Conservation (phyloP, 2,888 invertebrate species). For the Drosophila koepferae region DNA sequence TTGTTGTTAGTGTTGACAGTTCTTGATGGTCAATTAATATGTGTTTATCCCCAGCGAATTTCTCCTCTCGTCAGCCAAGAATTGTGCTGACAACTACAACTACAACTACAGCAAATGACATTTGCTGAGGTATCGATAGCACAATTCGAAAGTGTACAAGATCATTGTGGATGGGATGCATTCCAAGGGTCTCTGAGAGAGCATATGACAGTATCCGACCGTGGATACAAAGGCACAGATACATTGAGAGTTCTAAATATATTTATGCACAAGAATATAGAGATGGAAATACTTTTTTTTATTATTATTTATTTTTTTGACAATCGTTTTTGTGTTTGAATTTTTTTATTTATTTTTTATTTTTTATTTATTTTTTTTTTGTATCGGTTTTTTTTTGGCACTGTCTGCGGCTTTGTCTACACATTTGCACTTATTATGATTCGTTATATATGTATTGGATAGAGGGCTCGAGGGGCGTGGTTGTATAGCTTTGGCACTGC, state of each 20-base stretch:
- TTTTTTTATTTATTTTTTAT: constrained; percentile 7
- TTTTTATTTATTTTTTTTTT: constrained; percentile 21
- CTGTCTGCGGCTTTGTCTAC: constrained; percentile 51
- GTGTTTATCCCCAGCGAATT: constrained; percentile 54
- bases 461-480: neutral
- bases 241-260: constrained; percentile 22
- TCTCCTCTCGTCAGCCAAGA: constrained; percentile 29
- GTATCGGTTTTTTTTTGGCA: constrained; percentile 52
- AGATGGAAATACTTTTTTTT: constrained; percentile 20
- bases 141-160: constrained; percentile 5
- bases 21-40: constrained; percentile 69
- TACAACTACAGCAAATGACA: constrained; percentile 37
- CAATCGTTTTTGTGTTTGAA: neutral
- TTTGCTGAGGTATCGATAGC: constrained; percentile 35
- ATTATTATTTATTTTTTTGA: constrained; percentile 15
- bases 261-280: neutral
- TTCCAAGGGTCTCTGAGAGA: constrained; percentile 30
- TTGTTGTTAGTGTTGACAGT: constrained; percentile 58
- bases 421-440: constrained; percentile 63
- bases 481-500: constrained; percentile 43
- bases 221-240: constrained; percentile 39
- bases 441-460: constrained; percentile 13
- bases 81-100: constrained; percentile 31
- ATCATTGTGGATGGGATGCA: constrained; percentile 17
- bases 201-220: constrained; percentile 9